Base-by-base conservation (phyloP, 2,888 invertebrate genomes). In the Anoplius nigerrimus region DNA sequence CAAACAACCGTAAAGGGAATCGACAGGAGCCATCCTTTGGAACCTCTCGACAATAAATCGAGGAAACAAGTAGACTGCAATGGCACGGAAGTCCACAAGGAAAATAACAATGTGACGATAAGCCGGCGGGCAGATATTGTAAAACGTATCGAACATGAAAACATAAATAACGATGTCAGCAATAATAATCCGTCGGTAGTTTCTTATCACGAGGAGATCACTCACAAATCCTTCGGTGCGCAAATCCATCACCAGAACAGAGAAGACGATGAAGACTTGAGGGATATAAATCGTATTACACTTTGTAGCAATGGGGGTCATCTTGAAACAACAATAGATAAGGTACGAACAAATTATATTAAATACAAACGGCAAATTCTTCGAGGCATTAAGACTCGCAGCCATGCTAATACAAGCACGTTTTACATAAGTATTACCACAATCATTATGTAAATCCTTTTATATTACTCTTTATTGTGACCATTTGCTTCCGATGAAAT, bases 11-110 rank as follows among this genome's bases (percentile, higher is more conserved):
- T 83, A 52, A 88, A 87, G 63, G 95, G 95, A 43, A 93, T 95
- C 74, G 95, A 96, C 89, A 93, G 94, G 81, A 95, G 95, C 84
- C 94, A 95, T 88, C 95, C 95, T 0, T 90, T 96, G 0, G 94
- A 95, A 83, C 96, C 96, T 0, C 91, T 96, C 63, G 91, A 91
- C 78, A 86, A 84, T 71, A 92, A 92, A 80, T 90, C 90, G 80
- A 84, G 82, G 63, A 88, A 87, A 74, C 84, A 83, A 63, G 8
- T 69, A 67, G 71, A 67, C 74, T 80, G 68, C 80, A 66, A 84
- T 85, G 64, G 78, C 78, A 11, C 69, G 78, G 13, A 75, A 79
- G 2, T 82, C 82, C 42, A 76, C 86, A 67, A 86, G 84, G 77
- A 89, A 84, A 79, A 90, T 87, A 80, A 82, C 79, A 83, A 90